A percentile compares a stretch with the other conserved stretches of the same genome.
Evolutionary conservation across 2,797 vertebrate genomes (phyloP).

Genomic region (Xiphorhynchus erythropygius): DNA sequence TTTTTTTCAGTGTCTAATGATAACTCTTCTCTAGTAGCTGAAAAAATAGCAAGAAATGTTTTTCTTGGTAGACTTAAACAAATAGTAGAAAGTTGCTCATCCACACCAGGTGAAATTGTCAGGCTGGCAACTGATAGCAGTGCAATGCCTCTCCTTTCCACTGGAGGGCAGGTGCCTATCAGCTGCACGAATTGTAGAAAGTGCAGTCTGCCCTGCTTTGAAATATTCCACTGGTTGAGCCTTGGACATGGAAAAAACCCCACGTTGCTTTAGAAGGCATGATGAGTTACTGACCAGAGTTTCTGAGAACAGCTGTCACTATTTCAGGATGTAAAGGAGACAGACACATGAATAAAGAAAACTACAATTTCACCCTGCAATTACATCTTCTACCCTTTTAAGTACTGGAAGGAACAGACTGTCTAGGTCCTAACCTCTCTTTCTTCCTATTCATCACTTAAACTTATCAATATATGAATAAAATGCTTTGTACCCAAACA

Average conservation of each 20-base stretch:
- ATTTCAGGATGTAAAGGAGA: background rate
- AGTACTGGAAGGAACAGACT: background rate
- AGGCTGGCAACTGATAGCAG: background rate
- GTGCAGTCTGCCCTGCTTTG: background rate
- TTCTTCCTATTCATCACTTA: background rate
- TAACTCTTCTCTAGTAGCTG: background rate
- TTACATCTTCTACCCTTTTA: background rate
- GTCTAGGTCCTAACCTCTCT: background rate
- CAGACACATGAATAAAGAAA: background rate
- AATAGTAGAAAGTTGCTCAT: background rate
- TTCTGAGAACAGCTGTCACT: background rate
- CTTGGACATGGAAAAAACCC: background rate
- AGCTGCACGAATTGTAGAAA: background rate
- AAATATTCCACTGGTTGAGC: background rate
- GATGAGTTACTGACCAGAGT: background rate
- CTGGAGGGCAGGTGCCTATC: constrained; percentile 61
- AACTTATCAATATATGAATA: background rate
- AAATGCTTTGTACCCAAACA: background rate
- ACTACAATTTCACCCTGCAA: background rate
- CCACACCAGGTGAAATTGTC: background rate
- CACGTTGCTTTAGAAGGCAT: background rate
- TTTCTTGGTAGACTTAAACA: background rate
- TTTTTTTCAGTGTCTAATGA: background rate
- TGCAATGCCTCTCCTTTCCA: constrained; percentile 45
- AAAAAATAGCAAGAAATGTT: background rate